These are phyloP conservation scores for Mayetiola destructor DNA, from an alignment of 2,888 invertebrate species.

Conservation along the genomic window DNA sequence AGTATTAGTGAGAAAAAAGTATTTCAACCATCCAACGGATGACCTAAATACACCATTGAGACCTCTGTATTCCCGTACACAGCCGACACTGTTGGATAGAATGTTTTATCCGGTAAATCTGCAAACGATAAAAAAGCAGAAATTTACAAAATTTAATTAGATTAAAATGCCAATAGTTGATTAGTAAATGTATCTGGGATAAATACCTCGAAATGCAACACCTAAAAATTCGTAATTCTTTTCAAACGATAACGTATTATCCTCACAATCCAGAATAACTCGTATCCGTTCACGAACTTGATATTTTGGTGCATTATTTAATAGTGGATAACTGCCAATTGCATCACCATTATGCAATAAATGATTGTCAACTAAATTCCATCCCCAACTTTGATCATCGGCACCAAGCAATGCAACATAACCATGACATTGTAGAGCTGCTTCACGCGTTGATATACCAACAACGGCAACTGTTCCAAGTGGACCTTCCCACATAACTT, in stretches of 20 bases:
- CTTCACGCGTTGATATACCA: constrained; percentile 88
- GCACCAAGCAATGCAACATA: constrained; percentile 90
- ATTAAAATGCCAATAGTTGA: too few species aligned
- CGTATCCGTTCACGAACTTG: constrained; percentile 95
- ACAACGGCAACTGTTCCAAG: constrained; percentile 92
- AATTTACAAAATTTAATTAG: too few species aligned
- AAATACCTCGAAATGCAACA: constrained; percentile 93
- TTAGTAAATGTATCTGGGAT: too few species aligned
- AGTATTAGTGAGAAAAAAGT: too few species aligned
- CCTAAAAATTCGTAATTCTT: constrained; percentile 97
- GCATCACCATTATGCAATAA: constrained; percentile 91
- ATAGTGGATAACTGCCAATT: constrained; percentile 81
- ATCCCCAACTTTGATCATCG: constrained; percentile 97
- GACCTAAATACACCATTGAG: constrained; percentile 95
- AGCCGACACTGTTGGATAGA: constrained; percentile 92
- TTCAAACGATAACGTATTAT: constrained; percentile 92
- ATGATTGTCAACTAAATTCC: constrained; percentile 97
- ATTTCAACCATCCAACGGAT: constrained; percentile 84
- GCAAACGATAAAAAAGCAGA: constrained; percentile 23
- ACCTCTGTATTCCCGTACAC: constrained; percentile 99
- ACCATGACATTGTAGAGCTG: constrained; percentile 83
- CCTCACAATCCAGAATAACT: constrained; percentile 95
- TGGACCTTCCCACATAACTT: constrained; percentile 97
- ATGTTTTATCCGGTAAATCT: constrained; percentile 82
- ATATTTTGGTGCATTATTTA: constrained; percentile 95